Evolutionary conservation across 1,140 invertebrate genomes (phyloP).

Genomic region (Drosophila albomicans): DNA sequence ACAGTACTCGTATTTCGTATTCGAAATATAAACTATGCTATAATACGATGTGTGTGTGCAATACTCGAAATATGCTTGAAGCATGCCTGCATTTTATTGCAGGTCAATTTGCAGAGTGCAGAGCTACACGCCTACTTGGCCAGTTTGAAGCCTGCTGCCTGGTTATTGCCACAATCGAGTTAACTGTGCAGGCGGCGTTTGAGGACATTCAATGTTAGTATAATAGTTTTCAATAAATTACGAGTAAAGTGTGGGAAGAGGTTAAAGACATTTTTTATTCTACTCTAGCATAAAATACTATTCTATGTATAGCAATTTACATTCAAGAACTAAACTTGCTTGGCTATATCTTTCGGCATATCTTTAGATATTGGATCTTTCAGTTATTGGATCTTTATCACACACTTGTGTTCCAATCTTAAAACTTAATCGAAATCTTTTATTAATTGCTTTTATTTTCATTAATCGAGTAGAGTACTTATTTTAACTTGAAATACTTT

Average conservation of each 20-base stretch:
- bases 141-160: not conserved
- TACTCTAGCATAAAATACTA: too few relatives aligned
- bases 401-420: too few relatives aligned
- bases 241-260: not conserved
- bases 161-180: not conserved
- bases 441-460: too few relatives aligned
- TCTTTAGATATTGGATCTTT: not conserved
- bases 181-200: constrained; percentile 3
- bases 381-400: too few relatives aligned
- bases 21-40: not conserved
- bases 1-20: not conserved
- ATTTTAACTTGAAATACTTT: too few relatives aligned
- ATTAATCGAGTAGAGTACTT: too few relatives aligned
- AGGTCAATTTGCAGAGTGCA: constrained; percentile 10
- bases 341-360: not conserved
- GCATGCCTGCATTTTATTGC: not conserved
- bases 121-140: constrained; percentile 8
- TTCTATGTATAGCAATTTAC: not conserved
- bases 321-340: not conserved
- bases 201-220: not conserved
- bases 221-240: not conserved
- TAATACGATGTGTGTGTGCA: not conserved
- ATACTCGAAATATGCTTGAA: too few relatives aligned
- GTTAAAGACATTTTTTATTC: too few relatives aligned
- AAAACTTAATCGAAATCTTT: too few relatives aligned